A percentile compares a stretch with the other conserved stretches of the same genome.
These are phyloP conservation scores for Crocidura indochinensis DNA, from an alignment of 2,797 vertebrate genomes.

Conservation along the genomic window DNA sequence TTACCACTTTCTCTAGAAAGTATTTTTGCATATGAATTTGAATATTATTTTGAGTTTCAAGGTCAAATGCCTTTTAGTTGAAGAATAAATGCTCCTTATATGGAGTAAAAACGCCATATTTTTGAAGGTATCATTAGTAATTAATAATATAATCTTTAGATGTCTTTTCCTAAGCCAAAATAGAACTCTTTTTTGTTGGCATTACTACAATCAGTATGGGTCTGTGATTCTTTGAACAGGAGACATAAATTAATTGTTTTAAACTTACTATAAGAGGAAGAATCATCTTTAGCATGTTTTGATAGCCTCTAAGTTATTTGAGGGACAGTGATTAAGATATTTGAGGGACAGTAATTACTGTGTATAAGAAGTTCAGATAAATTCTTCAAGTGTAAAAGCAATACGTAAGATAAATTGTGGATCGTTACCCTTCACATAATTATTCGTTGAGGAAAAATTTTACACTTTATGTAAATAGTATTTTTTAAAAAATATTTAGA, in stretches of 20 bases:
- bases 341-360: background rate
- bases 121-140: background rate
- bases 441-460: conserved; percentile 35
- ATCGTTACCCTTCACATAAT: background rate
- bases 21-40: conserved; percentile 24
- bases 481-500: background rate
- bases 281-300: too few relatives aligned
- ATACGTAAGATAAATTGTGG: background rate
- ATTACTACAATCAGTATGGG: background rate
- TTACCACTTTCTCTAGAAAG: background rate
- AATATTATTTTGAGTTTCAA: conserved; percentile 13
- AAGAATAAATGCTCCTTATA: conserved; percentile 1
- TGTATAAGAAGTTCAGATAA: background rate
- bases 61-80: conserved; percentile 9
- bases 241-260: background rate
- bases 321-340: background rate
- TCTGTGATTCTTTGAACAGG: background rate
- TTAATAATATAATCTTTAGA: background rate
- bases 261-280: background rate
- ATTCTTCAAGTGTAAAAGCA: background rate
- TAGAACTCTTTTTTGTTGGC: background rate
- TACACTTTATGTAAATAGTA: background rate
- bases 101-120: background rate
- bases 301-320: background rate
- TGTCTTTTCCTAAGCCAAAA: background rate